Conservation (phyloP, 92 coral and sea anemone species). For the Porites divaricata region DNA sequence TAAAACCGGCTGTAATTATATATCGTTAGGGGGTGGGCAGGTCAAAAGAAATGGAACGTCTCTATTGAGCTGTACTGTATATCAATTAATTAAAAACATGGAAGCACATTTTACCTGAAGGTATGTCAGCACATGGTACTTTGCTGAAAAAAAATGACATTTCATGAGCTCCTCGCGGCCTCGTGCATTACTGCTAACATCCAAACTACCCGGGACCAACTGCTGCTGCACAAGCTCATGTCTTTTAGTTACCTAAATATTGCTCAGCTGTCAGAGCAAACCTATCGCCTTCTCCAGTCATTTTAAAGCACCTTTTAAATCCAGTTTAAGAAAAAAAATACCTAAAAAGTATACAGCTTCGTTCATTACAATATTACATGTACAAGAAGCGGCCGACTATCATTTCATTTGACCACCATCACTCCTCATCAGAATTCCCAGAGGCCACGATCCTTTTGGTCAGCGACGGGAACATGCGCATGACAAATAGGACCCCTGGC, state of each 20-base stretch:
- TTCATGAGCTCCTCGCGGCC: not conserved
- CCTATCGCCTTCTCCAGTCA: constrained; percentile 68
- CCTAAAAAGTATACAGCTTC: not conserved
- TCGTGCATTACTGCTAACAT: not conserved
- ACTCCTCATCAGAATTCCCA: too few species aligned
- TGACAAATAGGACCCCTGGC: not conserved
- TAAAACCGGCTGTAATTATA: too few species aligned
- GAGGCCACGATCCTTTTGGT: too few species aligned
- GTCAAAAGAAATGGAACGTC: too few species aligned
- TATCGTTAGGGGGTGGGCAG: too few species aligned
- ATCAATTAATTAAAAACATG: not conserved
- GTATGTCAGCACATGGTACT: constrained; percentile 80
- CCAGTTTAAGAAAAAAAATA: not conserved
- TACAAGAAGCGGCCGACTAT: too few species aligned
- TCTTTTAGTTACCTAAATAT: constrained; percentile 76
- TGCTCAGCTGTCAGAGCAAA: constrained; percentile 88
- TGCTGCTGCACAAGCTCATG: not conserved
- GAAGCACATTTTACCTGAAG: constrained; percentile 65
- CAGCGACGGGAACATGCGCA: too few species aligned
- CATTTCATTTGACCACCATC: too few species aligned
- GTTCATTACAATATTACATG: not conserved
- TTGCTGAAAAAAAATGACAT: constrained; percentile 50
- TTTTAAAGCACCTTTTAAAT: not conserved
- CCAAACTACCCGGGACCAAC: not conserved
- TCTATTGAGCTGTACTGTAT: too few species aligned